These are phyloP conservation scores for Euglossa dilemma DNA, from an alignment of 1,140 invertebrate genomes.

Conservation along the genomic window DNA sequence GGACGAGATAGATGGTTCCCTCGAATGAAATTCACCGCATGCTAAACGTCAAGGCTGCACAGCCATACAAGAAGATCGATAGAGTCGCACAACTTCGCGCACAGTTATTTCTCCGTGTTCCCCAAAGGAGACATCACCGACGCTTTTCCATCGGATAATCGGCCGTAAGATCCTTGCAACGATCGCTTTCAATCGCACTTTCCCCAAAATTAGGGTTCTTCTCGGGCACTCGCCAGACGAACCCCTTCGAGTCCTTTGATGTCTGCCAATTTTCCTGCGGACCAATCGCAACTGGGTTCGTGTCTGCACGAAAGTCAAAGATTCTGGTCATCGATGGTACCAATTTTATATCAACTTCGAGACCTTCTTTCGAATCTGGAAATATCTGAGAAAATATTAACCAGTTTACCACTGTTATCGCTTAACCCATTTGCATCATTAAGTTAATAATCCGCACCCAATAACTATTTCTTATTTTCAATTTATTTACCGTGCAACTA, in stretches of 20 bases:
- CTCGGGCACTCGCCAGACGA: background rate
- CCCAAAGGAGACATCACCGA: constrained; percentile 13
- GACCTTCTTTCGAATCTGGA: too few relatives aligned
- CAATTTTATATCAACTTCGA: too few relatives aligned
- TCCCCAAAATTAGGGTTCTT: constrained; percentile 11
- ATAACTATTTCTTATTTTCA: too few relatives aligned
- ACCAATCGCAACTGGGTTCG: background rate
- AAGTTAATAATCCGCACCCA: too few relatives aligned
- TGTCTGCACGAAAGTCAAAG: background rate
- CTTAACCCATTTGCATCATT: too few relatives aligned
- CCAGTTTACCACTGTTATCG: background rate
- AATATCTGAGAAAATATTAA: background rate
- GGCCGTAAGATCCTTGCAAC: background rate
- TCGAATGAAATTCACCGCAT: constrained; percentile 3
- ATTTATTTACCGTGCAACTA: too few relatives aligned
- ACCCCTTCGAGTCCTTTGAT: background rate
- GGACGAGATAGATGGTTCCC: background rate
- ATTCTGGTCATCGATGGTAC: background rate
- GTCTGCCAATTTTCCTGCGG: background rate
- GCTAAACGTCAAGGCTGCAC: constrained; percentile 5
- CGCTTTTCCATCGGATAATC: constrained; percentile 1
- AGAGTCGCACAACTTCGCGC: background rate
- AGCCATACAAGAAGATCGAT: constrained; percentile 3
- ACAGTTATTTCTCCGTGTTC: constrained; percentile 21
- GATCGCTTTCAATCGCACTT: background rate